phyloP scores from a whole-genome alignment of 1,140 invertebrate genomes.

The Trichogramma pretiosum region DNA sequence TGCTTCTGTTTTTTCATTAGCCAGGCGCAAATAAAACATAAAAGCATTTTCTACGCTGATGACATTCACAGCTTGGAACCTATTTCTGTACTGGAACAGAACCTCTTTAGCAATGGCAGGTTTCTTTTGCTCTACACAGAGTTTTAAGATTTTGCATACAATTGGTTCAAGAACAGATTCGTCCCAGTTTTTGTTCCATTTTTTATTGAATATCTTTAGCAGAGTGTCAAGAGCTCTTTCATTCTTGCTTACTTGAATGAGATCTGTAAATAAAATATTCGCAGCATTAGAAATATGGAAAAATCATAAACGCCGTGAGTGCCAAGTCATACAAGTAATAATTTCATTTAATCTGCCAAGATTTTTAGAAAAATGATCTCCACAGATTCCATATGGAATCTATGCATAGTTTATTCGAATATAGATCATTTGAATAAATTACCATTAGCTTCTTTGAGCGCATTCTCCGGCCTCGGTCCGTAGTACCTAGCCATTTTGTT shows the following conservation, averaged over 20 bases:
- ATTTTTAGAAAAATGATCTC: too few species aligned
- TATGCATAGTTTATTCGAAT: too few species aligned
- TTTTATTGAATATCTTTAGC: slow-evolving; percentile 96
- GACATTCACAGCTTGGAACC: slow-evolving; percentile 86
- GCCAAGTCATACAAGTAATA: too few species aligned
- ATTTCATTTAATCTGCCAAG: too few species aligned
- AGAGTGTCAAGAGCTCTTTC: slow-evolving; percentile 91
- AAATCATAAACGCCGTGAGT: too few species aligned
- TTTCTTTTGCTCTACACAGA: slow-evolving; percentile 96
- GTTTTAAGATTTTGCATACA: slow-evolving; percentile 97
- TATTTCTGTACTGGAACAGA: slow-evolving; percentile 95
- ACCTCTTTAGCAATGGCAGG: slow-evolving; percentile 98
- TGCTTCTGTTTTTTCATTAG: slow-evolving; percentile 89
- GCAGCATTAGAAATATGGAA: slow-evolving; percentile 19
- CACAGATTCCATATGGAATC: too few species aligned
- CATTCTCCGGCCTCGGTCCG: too few species aligned
- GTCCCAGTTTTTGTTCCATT: slow-evolving; percentile 93
- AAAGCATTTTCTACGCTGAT: slow-evolving; percentile 41
- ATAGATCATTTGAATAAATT: too few species aligned
- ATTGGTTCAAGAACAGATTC: slow-evolving; percentile 95
- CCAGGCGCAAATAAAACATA: slow-evolving; percentile 81
- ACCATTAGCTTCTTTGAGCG: too few species aligned
- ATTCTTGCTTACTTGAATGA: slow-evolving; percentile 88
- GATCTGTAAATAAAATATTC: slow-evolving; percentile 57
- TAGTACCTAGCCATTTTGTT: too few species aligned